Evolutionary conservation across 2,113 vertebrate genomes (phyloP), one percentile per base, ranked within the genome.

Genomic region (Xiphophorus hellerii): DNA sequence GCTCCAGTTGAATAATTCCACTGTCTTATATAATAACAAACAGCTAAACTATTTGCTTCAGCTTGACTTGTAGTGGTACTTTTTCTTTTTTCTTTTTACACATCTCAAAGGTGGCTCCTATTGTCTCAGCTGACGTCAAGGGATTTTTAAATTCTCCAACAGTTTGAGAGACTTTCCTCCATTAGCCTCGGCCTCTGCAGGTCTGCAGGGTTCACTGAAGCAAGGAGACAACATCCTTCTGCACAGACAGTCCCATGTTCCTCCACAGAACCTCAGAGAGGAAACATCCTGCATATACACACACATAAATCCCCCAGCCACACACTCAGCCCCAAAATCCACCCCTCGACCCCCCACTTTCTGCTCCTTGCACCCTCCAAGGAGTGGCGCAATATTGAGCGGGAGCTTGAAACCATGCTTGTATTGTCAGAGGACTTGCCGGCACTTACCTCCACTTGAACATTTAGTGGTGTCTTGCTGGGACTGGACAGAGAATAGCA

Each of bases 371-470:
- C 17, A 20, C 71, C 84, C 84, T 82, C 83, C 7, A 87, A 93
- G 92, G 94, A 94, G 84, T 90, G 84, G 93, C 91, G 93, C 92
- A 86, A 90, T 93, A 95, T 92, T 80, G 92, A 96, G 93, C 93
- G 92, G 93, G 93, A 95, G 93, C 93, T 93, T 94, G 94, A 95
- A 94, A 93, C 93, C 91, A 88, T 92, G 82, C 93, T 89, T 94
- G 95, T 96, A 96, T 96, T 96, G 93, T 96, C 96, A 95, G 81
- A 97, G 96, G 96, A 95, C 92, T 85, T 90, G 86, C 89, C 93
- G 90, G 94, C 95, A 96, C 95, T 97, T 96, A 96, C 94, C 95
- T 94, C 92, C 90, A 93, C 93, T 94, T 95, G 94, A 96, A 95
- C 95, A 95, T 95, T 96, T 95, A 96, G 94, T 95, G 94, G 94